Base-by-base conservation (phyloP, 2,888 invertebrate species). In the Macropis europaea region DNA sequence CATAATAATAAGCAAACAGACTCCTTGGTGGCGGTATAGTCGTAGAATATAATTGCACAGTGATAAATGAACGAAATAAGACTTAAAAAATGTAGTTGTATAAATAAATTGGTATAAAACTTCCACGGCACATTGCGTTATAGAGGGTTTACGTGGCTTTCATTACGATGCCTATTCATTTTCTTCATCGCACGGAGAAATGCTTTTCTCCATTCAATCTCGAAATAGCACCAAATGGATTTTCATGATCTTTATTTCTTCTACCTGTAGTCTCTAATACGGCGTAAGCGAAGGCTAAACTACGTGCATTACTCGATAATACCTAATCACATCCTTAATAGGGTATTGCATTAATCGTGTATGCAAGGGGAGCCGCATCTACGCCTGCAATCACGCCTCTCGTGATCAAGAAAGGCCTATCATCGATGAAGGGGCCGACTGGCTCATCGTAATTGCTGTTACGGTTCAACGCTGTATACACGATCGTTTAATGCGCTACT, bases 341-440 rank as follows among this genome's bases (percentile, higher is more conserved):
- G 76, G n/a, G 36, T 60, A 57, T 69, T 57, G 61, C 63, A 48
- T 69, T 78, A 76, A 76, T 79, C 73, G 69, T 7, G 48, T 42
- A 64, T 63, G 73, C 63, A 60, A 48, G 57, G 53, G 60, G 42
- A 34, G 36, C 47, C 11, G 54, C 47, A 24, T 45, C 61, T 34
- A 50, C 47, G 17, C 15, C 22, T 26, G 47, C 43, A 64, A 64
- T 72, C 42, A 59, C 53, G 17, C 19, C 60, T 59, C 60, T 52
- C 56, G 36, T 43, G 71, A 71, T 69, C 38, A 30, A 42, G 45
- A 50, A 66, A 76, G 53, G 56, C 60, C 69, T 64, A 72, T 76
- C 52, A 50, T 76, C 62, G 52, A 63, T 52, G 34, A 53, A 50
- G 47, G 38, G 47, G 50, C 52, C 48, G 67, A 61, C 63, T 54